Evolutionary conservation across 2,797 vertebrate genomes (phyloP).

Genomic region (Vipera ursinii): DNA sequence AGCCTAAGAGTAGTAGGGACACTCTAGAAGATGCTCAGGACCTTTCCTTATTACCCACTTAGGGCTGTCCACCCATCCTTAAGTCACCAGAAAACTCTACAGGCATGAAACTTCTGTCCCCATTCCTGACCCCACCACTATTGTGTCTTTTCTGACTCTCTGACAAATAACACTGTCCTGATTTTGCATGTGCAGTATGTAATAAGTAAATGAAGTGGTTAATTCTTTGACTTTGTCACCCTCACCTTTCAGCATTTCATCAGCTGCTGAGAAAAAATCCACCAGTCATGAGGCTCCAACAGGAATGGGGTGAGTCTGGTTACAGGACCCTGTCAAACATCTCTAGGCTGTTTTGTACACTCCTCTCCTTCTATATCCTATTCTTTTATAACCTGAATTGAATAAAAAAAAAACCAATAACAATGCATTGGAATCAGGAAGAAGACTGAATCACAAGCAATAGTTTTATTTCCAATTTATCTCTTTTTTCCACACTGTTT

Average conservation of each 20-base stretch:
- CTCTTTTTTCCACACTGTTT: background rate
- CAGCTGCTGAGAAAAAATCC: background rate
- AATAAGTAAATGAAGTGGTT: background rate
- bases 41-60: background rate
- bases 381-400: background rate
- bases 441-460: background rate
- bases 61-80: background rate
- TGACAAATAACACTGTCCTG: background rate
- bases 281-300: background rate
- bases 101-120: background rate
- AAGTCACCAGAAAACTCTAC: background rate
- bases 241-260: background rate
- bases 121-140: background rate
- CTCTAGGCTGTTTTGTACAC: background rate
- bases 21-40: background rate
- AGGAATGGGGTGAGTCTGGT: background rate
- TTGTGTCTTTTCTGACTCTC: background rate
- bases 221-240: background rate
- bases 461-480: background rate
- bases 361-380: background rate
- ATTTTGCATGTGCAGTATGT: background rate
- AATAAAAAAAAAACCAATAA: background rate
- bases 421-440: background rate
- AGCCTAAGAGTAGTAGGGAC: background rate
- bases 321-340: background rate